These are phyloP conservation scores for Leptodactylus fuscus DNA, from an alignment of 2,113 vertebrate species.

Conservation along the genomic window DNA sequence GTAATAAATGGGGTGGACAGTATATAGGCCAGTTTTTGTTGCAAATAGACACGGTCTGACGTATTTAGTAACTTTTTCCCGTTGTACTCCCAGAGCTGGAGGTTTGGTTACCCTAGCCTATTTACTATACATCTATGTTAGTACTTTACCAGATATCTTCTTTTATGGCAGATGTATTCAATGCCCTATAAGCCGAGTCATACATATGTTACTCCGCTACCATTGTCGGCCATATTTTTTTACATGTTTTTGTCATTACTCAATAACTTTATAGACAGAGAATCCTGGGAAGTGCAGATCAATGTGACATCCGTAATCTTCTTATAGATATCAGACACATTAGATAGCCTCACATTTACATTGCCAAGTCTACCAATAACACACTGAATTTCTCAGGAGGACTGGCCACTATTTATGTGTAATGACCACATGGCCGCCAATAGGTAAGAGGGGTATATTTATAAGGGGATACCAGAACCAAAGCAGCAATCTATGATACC, in stretches of 20 bases:
- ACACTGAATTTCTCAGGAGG: not conserved
- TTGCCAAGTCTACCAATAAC: not conserved
- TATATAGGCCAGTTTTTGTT: too few species aligned
- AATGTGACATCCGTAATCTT: not conserved
- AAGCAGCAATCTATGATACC: not conserved
- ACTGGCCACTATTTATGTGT: not conserved
- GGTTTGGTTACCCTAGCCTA: too few species aligned
- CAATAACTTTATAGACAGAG: too few species aligned
- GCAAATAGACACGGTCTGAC: too few species aligned
- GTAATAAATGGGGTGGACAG: too few species aligned
- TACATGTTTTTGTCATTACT: not conserved
- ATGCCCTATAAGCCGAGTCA: too few species aligned
- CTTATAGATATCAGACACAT: not conserved
- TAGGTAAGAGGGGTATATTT: not conserved
- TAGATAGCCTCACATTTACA: not conserved
- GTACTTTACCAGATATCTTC: too few species aligned
- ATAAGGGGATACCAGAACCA: not conserved
- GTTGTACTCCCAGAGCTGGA: too few species aligned
- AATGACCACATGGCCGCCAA: not conserved
- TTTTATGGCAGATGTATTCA: too few species aligned
- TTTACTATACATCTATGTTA: too few species aligned
- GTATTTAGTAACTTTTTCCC: too few species aligned
- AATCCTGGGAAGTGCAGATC: not conserved
- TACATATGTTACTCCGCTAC: too few species aligned
- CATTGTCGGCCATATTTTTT: not conserved